phyloP scores from a whole-genome alignment of 2,888 invertebrate genomes.

The Drosophila kanekoi region DNA sequence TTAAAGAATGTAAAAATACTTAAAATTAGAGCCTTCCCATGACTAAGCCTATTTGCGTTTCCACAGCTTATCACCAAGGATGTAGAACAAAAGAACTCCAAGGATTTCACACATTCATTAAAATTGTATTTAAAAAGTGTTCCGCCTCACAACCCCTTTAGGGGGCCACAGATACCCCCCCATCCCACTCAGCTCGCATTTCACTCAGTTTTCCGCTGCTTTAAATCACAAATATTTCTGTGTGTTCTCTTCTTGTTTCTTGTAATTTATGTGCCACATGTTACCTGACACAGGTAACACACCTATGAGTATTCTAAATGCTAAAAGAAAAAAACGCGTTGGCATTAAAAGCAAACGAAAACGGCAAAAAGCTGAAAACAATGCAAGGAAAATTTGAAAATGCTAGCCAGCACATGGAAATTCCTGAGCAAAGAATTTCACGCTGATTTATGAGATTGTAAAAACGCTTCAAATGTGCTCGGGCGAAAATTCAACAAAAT shows the following conservation, averaged over 20 bases:
- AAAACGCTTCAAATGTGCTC: conserved; percentile 31
- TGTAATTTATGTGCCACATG: conserved; percentile 78
- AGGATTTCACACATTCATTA: conserved; percentile 64
- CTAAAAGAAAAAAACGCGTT: conserved; percentile 40
- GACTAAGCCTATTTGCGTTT: conserved; percentile 22
- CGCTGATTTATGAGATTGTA: conserved; percentile 72
- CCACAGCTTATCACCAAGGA: conserved; percentile 63
- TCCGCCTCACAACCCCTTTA: conserved; percentile 27
- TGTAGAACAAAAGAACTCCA: conserved; percentile 14
- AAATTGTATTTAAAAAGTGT: conserved; percentile 39
- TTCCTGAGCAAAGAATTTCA: conserved; percentile 69
- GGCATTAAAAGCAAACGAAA: conserved; percentile 18
- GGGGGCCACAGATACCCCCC: not conserved
- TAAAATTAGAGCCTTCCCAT: not conserved
- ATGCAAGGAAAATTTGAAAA: conserved; percentile 55
- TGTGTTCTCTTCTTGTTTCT: conserved; percentile 39
- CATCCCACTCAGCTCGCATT: conserved; percentile 17
- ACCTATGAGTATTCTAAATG: conserved; percentile 29
- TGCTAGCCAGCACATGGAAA: conserved; percentile 46
- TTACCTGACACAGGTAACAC: conserved; percentile 66
- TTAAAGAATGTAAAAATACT: not conserved
- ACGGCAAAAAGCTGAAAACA: conserved; percentile 41
- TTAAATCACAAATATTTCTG: conserved; percentile 50
- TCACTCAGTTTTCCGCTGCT: conserved; percentile 47
- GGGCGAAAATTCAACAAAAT: conserved; percentile 8